These are phyloP conservation scores for Tuta absoluta DNA, from an alignment of 2,888 invertebrate genomes.

Conservation along the genomic window DNA sequence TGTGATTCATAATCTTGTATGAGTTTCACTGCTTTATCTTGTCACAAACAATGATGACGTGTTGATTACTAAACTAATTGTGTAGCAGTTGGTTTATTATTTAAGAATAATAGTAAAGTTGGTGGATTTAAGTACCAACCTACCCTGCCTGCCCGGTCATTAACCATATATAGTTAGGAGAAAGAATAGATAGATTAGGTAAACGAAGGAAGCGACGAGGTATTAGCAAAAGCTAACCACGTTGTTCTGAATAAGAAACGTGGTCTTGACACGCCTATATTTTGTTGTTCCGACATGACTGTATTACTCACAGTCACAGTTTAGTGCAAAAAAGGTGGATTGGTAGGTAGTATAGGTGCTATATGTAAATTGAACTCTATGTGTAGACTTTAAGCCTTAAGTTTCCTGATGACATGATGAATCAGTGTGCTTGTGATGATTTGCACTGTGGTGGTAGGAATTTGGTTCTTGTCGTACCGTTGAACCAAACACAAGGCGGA, in stretches of 20 bases:
- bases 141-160: too few species aligned
- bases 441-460: slow-evolving; percentile 47
- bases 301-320: slow-evolving; percentile 2
- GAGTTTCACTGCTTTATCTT: too few species aligned
- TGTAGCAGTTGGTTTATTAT: too few species aligned
- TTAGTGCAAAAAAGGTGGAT: slow-evolving; percentile 1
- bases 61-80: too few species aligned
- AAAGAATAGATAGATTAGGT: too few species aligned
- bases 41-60: too few species aligned
- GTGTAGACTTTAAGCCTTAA: slow-evolving; percentile 28
- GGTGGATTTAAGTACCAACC: too few species aligned
- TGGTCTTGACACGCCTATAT: slow-evolving; percentile 9
- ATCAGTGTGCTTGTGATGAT: slow-evolving; percentile 45
- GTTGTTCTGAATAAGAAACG: background rate
- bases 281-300: background rate
- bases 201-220: too few species aligned
- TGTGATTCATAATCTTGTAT: too few species aligned
- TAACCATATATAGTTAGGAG: too few species aligned
- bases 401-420: slow-evolving; percentile 32
- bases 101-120: too few species aligned
- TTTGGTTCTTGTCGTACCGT: slow-evolving; percentile 50
- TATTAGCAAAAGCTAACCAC: background rate
- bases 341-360: slow-evolving; percentile 9
- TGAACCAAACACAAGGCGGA: slow-evolving; percentile 71
- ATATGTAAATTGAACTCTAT: slow-evolving; percentile 30